phyloP scores from a whole-genome alignment of 2,113 vertebrate genomes.

The Thunnus maccoyii region DNA sequence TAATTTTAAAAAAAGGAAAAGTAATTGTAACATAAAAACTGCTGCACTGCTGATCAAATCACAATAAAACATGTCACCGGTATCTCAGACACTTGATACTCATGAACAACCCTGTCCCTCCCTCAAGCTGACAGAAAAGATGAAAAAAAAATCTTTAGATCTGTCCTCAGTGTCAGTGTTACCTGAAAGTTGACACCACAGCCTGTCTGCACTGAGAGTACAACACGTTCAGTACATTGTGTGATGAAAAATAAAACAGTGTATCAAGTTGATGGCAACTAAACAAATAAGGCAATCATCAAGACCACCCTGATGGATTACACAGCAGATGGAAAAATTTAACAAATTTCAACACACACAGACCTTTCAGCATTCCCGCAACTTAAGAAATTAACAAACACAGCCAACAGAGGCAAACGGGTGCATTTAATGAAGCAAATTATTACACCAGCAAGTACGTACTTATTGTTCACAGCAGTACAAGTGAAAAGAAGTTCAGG shows the following conservation, averaged over 20 bases:
- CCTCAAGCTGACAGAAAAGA: neutral
- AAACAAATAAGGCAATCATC: conserved; percentile 26
- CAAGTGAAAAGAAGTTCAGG: neutral
- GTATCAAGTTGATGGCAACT: conserved; percentile 29
- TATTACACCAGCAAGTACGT: neutral
- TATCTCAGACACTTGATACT: conserved; percentile 9
- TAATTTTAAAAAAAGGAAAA: neutral
- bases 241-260: conserved; percentile 31
- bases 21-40: neutral
- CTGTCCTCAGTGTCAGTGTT: conserved; percentile 20
- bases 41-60: neutral
- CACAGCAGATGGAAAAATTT: neutral
- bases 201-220: neutral
- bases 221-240: conserved; percentile 18
- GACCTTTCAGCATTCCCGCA: neutral
- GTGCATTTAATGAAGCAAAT: neutral
- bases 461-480: neutral
- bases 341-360: neutral
- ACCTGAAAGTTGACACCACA: conserved; percentile 29
- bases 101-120: neutral
- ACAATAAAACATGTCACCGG: neutral
- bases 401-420: neutral
- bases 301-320: conserved; percentile 28
- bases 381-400: neutral
- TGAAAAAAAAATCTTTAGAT: neutral